Evolutionary conservation across 30 jellyfish, hydroid and myxozoan genomes (phyloP), one percentile per base, ranked within the genome.

Genomic region (Aurelia coerulea): DNA sequence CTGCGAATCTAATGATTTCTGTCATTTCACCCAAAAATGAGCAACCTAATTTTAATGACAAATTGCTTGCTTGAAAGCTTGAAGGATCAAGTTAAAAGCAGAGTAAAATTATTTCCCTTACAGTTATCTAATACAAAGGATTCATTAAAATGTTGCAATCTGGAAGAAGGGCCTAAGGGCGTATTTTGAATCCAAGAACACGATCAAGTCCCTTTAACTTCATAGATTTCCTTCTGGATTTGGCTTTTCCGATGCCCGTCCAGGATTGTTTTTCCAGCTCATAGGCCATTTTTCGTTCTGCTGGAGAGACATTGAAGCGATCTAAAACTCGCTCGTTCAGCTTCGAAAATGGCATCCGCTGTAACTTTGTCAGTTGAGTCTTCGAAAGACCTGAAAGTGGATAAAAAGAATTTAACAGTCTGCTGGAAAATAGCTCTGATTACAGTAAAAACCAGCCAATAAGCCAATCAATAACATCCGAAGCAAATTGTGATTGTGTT

Each of bases 281-380:
- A 19, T 62, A 62, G 10, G 86, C 86, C 51, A 19, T 51, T 42
- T 56, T 75, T 29, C 74, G 74, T 19, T 54, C 86, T 50, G 75
- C 65, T 12, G 5, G 17, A 14, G 86, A 16, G 8, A 75, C 86
- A 1, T 31, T 52, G 86, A 75, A 75, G 19, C 34, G 74, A 39
- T 75, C 62, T 65, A 75, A 4, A 14, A 39, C 86, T 52, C 12
- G 18, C 39, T 37, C 52, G 12, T 62, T 53, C 10, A 75, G 74
- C 62, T 63, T 63, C 2, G 86, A 75, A 33, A 62, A 79, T 60
- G 89, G 89, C 18, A 79, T 52, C 54, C 89, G 31, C 5, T 10
- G 74, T 56, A 79, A 10, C 17, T 51, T 53, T 17, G 68, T 14
- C 51, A 79, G 33, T 65, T 79, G 80, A 11, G 8, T 34, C 18